Base-by-base conservation (phyloP, 1,140 invertebrate genomes). In the Meloidogyne exigua region DNA sequence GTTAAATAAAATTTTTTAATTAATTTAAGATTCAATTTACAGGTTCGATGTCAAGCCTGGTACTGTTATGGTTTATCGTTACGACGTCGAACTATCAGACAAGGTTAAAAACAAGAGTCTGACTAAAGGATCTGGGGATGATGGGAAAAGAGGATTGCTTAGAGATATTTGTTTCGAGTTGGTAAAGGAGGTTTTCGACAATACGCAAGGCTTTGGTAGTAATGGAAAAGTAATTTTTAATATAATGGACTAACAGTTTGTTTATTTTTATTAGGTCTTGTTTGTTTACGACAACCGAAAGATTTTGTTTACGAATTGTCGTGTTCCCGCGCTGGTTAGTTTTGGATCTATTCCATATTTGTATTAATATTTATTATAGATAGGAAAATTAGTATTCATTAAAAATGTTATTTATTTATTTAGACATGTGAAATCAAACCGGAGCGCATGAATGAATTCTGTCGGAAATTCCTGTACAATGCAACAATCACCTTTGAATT, bases 61-160 rank as follows among this genome's bases (percentile, higher is more conserved):
- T 32, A 57, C 18, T 23, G 72, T 65, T 3, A 39, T 64, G 28
- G 72, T 39, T 5, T 73, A 57, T 13, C 72, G 72, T 1, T 73
- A 73, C 10, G 72, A 73, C 10, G 72, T 73, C 1, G 72, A 73
- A 13, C 13, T 73, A 21, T 36, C 23, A 3, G 39, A 73, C 11
- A 25, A 64, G 21, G 28, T 42, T 32, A 25, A 36, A 26, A 28
- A 65, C 11, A 73, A 73, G 28, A 73, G 72, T 73, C 10, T 73
- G 4, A 73, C 72, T 7, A 57, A 36, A 36, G 72, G 49, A 11
- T 23, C 44, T 26, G 72, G 72, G 23, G 72, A 73, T 32, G 72
- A 73, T 64, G 72, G 72, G 13, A 73, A 73, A 23, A 73, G 25
- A 57, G 72, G 72, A n/a, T 28, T 73, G 12, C 57, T 73, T 5